Percentiles rank a stretch among this genome's conserved stretches.
Conservation (phyloP, 2,888 invertebrate genomes). For the Hemithea aestivaria region DNA sequence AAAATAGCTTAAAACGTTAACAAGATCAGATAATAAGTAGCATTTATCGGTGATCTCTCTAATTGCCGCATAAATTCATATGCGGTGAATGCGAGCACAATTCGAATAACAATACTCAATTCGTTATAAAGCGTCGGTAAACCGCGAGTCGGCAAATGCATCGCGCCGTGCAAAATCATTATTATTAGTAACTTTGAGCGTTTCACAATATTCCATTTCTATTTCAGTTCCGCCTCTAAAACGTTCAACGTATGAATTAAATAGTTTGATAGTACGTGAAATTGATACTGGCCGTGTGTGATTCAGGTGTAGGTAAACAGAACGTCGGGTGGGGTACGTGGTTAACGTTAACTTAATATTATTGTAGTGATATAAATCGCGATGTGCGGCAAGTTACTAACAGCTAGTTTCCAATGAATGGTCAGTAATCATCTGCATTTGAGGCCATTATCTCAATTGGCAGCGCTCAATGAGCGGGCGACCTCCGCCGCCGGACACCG, state of each 20-base stretch:
- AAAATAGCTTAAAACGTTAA: constrained; percentile 33
- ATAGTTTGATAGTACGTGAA: constrained; percentile 22
- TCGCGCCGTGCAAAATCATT: constrained; percentile 35
- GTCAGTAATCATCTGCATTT: constrained; percentile 76
- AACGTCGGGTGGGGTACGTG: constrained; percentile 38
- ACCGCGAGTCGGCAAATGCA: constrained; percentile 40
- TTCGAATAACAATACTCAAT: constrained; percentile 33
- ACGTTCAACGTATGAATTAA: constrained; percentile 28
- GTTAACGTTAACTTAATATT: constrained; percentile 58
- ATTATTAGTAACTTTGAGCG: constrained; percentile 32
- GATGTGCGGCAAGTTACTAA: constrained; percentile 44
- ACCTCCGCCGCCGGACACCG: constrained; percentile 69
- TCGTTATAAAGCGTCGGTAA: constrained; percentile 37
- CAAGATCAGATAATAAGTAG: constrained; percentile 16
- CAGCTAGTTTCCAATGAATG: constrained; percentile 70
- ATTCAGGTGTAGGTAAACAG: constrained; percentile 42
- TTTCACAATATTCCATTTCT: constrained; percentile 41
- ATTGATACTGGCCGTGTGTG: constrained; percentile 24
- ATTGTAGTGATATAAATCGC: constrained; percentile 58
- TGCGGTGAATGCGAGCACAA: constrained; percentile 6
- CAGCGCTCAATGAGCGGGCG: constrained; percentile 64
- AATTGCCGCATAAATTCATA: constrained; percentile 6
- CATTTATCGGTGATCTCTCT: constrained; percentile 6
- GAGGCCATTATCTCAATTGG: constrained; percentile 76
- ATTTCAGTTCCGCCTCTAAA: constrained; percentile 31